Evolutionary conservation across 2,113 vertebrate genomes (phyloP).

Genomic region (Cephalopterus ornatus): DNA sequence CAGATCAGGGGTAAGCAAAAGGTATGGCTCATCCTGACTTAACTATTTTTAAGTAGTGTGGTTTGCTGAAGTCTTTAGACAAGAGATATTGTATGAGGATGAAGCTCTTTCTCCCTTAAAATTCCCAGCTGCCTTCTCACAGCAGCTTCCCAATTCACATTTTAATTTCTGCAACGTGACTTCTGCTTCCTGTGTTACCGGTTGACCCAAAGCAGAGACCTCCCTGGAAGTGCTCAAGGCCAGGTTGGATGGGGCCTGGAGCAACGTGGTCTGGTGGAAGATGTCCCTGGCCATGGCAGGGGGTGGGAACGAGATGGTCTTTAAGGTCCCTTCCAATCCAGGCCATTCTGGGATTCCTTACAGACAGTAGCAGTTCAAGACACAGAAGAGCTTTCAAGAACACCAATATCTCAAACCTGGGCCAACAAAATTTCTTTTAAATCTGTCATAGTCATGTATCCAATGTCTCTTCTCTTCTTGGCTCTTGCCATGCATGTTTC

Average conservation of each 20-base stretch:
- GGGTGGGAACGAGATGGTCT: not conserved
- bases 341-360: not conserved
- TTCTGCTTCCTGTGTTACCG: not conserved
- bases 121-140: not conserved
- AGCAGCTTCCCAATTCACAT: not conserved
- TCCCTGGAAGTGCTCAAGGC: not conserved
- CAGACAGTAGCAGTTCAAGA: not conserved
- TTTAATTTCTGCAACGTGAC: not conserved
- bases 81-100: not conserved
- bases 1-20: not conserved
- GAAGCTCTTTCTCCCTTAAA: not conserved
- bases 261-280: rapidly evolving
- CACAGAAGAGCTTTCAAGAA: not conserved
- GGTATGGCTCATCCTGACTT: not conserved
- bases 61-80: not conserved
- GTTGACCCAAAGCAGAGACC: not conserved
- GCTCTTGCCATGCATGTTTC: not conserved
- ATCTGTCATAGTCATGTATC: not conserved
- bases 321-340: not conserved
- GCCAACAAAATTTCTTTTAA: not conserved
- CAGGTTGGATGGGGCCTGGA: not conserved
- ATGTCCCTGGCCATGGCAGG: not conserved
- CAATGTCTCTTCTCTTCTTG: not conserved
- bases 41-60: not conserved
- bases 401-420: not conserved